Percentiles rank a stretch among this genome's conserved stretches.
Conservation (phyloP, 2,797 vertebrate species). For the Enteromius thamalakanensis region DNA sequence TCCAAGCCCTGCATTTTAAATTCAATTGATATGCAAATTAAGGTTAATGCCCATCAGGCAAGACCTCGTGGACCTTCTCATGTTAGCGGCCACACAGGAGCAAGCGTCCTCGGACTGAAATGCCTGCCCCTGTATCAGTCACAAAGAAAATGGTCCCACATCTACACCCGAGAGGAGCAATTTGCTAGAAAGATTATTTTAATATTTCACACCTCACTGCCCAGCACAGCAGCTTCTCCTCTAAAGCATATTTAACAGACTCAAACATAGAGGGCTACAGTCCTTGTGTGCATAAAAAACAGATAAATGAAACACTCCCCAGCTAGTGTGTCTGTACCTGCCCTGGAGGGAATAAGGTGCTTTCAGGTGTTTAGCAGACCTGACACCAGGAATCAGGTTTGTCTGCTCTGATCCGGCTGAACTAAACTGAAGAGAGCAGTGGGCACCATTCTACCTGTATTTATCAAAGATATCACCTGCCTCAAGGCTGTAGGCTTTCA, state of each 20-base stretch:
- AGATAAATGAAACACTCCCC: constrained; percentile 27
- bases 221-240: constrained; percentile 47
- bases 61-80: constrained; percentile 18
- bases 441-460: constrained; percentile 10
- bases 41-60: constrained; percentile 44
- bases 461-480: constrained; percentile 22
- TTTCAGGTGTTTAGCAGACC: constrained; percentile 31
- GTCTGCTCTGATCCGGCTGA: neutral
- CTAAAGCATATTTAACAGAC: constrained; percentile 53
- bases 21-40: constrained; percentile 48
- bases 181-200: constrained; percentile 52
- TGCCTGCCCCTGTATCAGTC: constrained; percentile 35
- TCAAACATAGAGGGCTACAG: constrained; percentile 36
- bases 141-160: constrained; percentile 30
- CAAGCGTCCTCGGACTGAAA: constrained; percentile 24
- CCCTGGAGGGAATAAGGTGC: neutral
- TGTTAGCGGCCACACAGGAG: constrained; percentile 17
- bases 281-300: constrained; percentile 40
- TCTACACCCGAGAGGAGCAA: constrained; percentile 43
- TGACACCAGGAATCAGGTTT: constrained; percentile 26
- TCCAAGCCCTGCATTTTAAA: constrained; percentile 43
- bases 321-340: constrained; percentile 20
- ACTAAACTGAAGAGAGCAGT: neutral
- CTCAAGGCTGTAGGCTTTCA: neutral
- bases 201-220: constrained; percentile 56